These are phyloP conservation scores for Heliconius himera DNA, from an alignment of 1,140 invertebrate genomes.

Conservation along the genomic window DNA sequence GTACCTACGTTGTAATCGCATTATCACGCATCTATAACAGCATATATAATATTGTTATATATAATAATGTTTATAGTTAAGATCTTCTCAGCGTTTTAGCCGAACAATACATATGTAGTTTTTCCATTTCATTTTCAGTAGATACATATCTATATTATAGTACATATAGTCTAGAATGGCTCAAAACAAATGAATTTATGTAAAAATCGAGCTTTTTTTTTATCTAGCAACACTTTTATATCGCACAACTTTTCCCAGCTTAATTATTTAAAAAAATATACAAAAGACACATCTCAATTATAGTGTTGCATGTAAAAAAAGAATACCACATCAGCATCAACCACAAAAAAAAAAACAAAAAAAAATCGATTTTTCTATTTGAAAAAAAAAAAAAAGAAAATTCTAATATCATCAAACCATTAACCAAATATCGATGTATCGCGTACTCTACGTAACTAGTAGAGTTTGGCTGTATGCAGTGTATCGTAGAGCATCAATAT, in stretches of 20 bases:
- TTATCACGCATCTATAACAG: too few relatives aligned
- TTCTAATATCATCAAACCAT: neutral
- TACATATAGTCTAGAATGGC: too few relatives aligned
- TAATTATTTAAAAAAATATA: neutral
- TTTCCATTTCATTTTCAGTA: neutral
- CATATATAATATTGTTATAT: too few relatives aligned
- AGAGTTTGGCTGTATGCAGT: conserved; percentile 17
- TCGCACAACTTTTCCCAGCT: too few relatives aligned
- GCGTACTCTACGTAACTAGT: neutral
- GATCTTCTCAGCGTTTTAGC: neutral
- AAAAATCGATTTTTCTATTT: neutral
- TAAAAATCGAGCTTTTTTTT: neutral
- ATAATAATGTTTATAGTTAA: too few relatives aligned
- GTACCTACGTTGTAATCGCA: too few relatives aligned
- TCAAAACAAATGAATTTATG: neutral
- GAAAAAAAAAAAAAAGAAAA: neutral
- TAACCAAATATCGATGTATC: conserved; percentile 32
- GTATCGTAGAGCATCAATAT: conserved; percentile 60
- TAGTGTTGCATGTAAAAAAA: too few relatives aligned
- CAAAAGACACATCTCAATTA: neutral
- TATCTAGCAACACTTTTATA: neutral
- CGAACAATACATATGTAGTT: neutral
- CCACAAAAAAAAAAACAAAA: neutral
- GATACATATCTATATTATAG: too few relatives aligned
- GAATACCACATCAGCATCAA: neutral